Percentiles rank a stretch among this genome's conserved stretches.
Evolutionary conservation across 2,888 invertebrate species (phyloP).

Genomic region (Villa cingulata): DNA sequence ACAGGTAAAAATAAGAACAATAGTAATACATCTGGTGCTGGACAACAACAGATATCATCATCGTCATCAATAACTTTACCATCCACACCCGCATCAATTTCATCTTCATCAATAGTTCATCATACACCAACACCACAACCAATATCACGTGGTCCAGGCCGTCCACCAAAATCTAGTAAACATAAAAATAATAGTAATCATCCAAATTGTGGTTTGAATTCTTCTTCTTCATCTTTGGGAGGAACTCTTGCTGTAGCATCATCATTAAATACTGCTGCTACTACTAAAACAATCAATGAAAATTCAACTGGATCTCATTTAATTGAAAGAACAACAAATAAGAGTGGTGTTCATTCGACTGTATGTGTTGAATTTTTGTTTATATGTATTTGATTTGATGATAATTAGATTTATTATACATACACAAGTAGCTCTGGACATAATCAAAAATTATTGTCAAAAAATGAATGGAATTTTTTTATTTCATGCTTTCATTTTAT

Average conservation of each 20-base stretch:
- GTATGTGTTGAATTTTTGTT: no score
- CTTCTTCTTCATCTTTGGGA: neutral
- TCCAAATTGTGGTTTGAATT: neutral
- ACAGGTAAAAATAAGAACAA: neutral
- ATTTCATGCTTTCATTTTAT: no score
- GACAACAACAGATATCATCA: neutral
- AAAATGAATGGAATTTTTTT: no score
- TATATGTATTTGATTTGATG: no score
- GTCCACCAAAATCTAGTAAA: conserved; percentile 8
- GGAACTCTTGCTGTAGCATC: neutral
- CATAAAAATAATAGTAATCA: neutral
- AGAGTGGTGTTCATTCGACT: no score
- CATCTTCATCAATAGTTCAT: neutral
- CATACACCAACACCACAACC: neutral
- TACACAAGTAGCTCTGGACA: no score
- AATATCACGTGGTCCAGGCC: conserved; percentile 9
- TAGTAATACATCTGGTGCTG: neutral
- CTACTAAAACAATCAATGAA: no score
- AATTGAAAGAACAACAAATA: no score
- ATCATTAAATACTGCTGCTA: neutral
- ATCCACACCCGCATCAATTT: neutral
- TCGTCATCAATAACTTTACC: neutral
- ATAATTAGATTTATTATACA: no score
- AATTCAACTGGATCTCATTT: conserved; percentile 5
- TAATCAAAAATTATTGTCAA: no score